These are phyloP conservation scores for Acanthopleura granulata DNA, from an alignment of 2,888 invertebrate species.

Conservation along the genomic window DNA sequence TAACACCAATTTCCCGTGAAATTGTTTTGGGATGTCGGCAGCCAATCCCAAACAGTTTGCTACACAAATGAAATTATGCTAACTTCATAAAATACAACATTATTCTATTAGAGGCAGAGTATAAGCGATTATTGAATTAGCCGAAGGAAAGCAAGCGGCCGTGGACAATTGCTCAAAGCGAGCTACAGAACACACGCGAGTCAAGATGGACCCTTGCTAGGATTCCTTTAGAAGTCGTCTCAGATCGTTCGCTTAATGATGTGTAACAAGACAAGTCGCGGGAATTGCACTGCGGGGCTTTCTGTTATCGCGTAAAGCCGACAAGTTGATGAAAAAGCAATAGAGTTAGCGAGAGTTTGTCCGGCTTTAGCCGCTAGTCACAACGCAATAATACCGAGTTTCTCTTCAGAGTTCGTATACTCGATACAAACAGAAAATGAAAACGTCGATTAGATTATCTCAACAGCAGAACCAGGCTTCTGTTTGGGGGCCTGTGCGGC, in stretches of 20 bases:
- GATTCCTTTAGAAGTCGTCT: constrained; percentile 2
- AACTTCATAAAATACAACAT: constrained; percentile 15
- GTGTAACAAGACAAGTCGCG: constrained; percentile 4
- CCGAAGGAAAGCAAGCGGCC: background rate
- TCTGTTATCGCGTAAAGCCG: constrained; percentile 11
- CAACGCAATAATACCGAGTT: background rate
- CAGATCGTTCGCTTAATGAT: background rate
- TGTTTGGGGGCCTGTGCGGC: no score
- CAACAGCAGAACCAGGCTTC: no score
- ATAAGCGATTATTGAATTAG: constrained; percentile 6
- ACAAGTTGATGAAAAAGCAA: constrained; percentile 20
- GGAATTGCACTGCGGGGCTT: constrained; percentile 6
- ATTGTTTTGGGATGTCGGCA: background rate
- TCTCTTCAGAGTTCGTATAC: constrained; percentile 17
- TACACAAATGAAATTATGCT: constrained; percentile 10
- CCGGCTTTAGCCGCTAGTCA: constrained; percentile 13
- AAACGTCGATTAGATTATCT: background rate
- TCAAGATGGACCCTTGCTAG: background rate
- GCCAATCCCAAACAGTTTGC: background rate
- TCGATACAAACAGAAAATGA: constrained; percentile 12
- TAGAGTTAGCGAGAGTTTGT: constrained; percentile 17
- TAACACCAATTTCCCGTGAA: constrained; percentile 17
- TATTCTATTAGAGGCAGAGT: constrained; percentile 8
- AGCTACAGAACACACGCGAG: no score
- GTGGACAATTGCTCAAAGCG: constrained; percentile 14